Percentiles rank a stretch among this genome's conserved stretches.
phyloP scores from a whole-genome alignment of 2,888 invertebrate species.

The Alloplasta piceator region DNA sequence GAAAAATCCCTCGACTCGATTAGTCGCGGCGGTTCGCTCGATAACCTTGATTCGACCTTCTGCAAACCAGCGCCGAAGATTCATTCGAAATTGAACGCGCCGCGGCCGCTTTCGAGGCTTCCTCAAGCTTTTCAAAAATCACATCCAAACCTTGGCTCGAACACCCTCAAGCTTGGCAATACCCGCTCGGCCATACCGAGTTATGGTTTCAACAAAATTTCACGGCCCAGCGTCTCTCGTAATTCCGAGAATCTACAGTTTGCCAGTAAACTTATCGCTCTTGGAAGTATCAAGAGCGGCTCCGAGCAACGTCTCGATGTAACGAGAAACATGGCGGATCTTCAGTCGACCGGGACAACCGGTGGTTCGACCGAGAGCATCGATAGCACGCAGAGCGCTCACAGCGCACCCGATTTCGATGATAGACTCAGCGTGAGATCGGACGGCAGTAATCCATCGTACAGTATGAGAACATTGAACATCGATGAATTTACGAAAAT shows the following conservation, averaged over 20 bases:
- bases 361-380: conserved; percentile 81
- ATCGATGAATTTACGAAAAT: conserved; percentile 75
- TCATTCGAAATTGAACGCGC: conserved; percentile 68
- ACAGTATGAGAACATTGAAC: conserved; percentile 74
- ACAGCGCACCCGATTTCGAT: conserved; percentile 81
- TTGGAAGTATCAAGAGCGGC: conserved; percentile 76
- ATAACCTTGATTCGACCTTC: conserved; percentile 68
- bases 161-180: conserved; percentile 67
- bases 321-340: conserved; percentile 70
- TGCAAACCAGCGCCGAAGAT: conserved; percentile 64
- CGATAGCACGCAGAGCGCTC: conserved; percentile 80
- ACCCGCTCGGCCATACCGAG: conserved; percentile 63
- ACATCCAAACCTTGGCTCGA: conserved; percentile 80
- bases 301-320: conserved; percentile 78
- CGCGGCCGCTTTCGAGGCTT: conserved; percentile 74
- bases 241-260: conserved; percentile 68
- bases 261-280: conserved; percentile 68
- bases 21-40: conserved; percentile 57
- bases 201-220: conserved; percentile 73
- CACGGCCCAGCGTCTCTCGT: conserved; percentile 74
- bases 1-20: conserved; percentile 9
- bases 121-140: conserved; percentile 80
- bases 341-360: conserved; percentile 68
- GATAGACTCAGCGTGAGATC: conserved; percentile 80
- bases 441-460: conserved; percentile 77